A percentile compares a stretch with the other conserved stretches of the same genome.
Evolutionary conservation across 2,888 invertebrate species (phyloP).

Genomic region (Patella caerulea): DNA sequence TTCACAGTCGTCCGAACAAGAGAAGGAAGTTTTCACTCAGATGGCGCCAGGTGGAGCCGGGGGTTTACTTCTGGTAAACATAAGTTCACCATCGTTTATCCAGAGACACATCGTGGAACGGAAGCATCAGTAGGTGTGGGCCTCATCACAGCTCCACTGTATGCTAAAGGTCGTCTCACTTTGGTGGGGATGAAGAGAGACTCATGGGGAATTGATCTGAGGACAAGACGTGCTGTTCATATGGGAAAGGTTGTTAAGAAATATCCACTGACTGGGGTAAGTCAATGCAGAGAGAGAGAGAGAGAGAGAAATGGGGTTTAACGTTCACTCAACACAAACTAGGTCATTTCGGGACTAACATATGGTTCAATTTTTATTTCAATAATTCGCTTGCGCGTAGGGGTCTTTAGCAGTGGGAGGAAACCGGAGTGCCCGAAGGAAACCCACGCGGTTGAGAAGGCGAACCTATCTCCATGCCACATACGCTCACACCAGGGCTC

Average conservation of each 20-base stretch:
- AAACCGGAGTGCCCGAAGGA: no score
- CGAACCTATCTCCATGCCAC: no score
- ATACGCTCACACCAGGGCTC: no score
- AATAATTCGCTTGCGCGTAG: no score
- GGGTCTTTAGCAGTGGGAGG: no score
- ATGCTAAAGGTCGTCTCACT: constrained; percentile 34
- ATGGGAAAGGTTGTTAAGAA: constrained; percentile 32
- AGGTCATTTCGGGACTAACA: no score
- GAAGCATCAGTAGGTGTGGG: constrained; percentile 51
- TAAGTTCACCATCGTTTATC: constrained; percentile 54
- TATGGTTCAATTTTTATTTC: no score
- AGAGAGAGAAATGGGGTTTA: no score
- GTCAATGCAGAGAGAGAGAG: no score
- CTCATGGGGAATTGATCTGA: constrained; percentile 52
- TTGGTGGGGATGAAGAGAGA: constrained; percentile 40
- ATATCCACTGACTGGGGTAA: constrained; percentile 35
- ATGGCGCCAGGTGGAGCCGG: constrained; percentile 53
- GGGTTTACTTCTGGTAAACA: constrained; percentile 55
- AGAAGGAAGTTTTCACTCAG: constrained; percentile 35
- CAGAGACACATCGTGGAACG: constrained; percentile 40
- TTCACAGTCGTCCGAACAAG: constrained; percentile 39
- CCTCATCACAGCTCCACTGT: constrained; percentile 36
- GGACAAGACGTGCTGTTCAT: constrained; percentile 37
- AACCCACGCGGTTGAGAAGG: no score
- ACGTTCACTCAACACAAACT: no score